Evolutionary conservation across 2,888 invertebrate species (phyloP).

Genomic region (Megastigmus dorsalis): DNA sequence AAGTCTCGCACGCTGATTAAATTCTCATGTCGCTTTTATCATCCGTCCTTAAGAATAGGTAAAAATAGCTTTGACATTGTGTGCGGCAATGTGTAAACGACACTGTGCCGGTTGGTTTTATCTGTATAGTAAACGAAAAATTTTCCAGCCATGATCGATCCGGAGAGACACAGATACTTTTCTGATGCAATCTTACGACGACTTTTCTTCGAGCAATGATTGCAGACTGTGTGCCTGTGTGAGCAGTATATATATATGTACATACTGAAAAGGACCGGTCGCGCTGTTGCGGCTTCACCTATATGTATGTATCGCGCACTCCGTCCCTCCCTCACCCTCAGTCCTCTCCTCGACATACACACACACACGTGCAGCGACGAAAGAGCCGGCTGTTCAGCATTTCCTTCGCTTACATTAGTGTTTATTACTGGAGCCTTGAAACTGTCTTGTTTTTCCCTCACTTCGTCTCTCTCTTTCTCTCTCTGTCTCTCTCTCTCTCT

Average conservation of each 20-base stretch:
- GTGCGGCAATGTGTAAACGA: background rate
- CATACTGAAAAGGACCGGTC: no score
- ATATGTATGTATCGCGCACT: no score
- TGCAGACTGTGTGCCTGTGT: background rate
- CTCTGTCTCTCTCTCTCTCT: background rate
- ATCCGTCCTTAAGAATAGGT: background rate
- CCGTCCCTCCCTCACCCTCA: background rate
- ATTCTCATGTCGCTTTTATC: background rate
- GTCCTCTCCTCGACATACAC: no score
- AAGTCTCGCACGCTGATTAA: background rate
- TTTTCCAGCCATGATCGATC: background rate
- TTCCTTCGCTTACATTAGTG: no score
- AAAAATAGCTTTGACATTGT: background rate
- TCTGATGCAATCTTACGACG: constrained; percentile 41
- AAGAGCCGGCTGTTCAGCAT: background rate
- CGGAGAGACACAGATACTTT: no score
- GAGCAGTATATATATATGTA: no score
- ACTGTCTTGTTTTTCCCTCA: no score
- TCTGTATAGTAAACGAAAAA: no score
- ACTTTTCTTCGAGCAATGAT: constrained; percentile 28
- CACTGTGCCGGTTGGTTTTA: background rate
- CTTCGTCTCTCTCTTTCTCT: background rate
- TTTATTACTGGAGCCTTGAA: no score
- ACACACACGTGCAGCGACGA: no score
- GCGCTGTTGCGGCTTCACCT: no score